Evolutionary conservation across 2,113 vertebrate genomes (phyloP).

Genomic region (Acrocephalus arundinaceus): DNA sequence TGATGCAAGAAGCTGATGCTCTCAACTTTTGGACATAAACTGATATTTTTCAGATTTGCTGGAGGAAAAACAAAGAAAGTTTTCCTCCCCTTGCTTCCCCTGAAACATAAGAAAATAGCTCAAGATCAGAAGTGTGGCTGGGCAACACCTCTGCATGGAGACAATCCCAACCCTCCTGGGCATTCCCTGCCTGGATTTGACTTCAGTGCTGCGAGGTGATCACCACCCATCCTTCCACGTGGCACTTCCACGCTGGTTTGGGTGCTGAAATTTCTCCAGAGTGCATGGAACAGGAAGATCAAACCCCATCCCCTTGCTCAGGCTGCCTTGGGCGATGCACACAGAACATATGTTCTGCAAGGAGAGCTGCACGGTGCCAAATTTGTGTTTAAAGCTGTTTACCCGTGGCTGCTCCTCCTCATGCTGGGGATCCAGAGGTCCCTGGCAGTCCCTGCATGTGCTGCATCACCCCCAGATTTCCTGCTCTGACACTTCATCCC

Average conservation of each 20-base stretch:
- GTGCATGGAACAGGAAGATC: background rate
- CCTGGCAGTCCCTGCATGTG: background rate
- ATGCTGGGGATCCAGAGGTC: background rate
- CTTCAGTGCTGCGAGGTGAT: background rate
- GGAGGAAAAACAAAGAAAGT: background rate
- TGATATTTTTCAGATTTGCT: background rate
- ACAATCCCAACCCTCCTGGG: background rate
- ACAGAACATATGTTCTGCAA: background rate
- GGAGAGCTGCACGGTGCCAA: background rate
- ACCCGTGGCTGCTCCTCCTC: background rate
- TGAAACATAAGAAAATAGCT: background rate
- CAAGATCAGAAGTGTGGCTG: background rate
- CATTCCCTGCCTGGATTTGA: background rate
- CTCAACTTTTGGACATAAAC: background rate
- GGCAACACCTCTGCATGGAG: background rate
- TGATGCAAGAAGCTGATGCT: background rate
- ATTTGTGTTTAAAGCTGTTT: background rate
- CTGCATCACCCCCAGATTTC: background rate
- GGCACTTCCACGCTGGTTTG: background rate
- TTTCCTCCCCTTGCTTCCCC: background rate
- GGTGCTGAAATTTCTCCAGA: background rate
- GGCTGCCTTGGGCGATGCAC: background rate
- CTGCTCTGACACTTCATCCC: background rate
- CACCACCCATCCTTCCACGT: background rate
- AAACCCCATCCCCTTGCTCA: background rate